Base-by-base conservation (phyloP, 2,113 vertebrate species). In the Dissostichus mawsoni region DNA sequence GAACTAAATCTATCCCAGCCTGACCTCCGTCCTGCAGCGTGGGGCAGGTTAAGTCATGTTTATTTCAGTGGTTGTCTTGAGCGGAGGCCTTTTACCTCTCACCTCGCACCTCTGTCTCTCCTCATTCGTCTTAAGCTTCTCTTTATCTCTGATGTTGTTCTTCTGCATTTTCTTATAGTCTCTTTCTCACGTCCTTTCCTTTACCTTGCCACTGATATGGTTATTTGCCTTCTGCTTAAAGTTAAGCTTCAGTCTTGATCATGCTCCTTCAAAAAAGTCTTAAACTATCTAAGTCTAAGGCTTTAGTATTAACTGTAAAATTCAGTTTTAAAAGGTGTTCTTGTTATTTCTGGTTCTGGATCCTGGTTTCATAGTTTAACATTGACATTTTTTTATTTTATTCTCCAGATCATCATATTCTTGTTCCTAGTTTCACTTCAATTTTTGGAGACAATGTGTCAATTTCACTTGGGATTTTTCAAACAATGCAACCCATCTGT, bases 61-160 rank as follows among this genome's bases (percentile, higher is more conserved):
- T 83, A 76, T 77, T 85, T 81, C 73, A 80, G 64, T 23, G 63
- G 5, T 48, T 51, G 66, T 80, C 84, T 83, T 55, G 58, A 44
- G 50, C 74, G 0, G 45, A 50, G 80, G 69, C 70, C 87, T 76
- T 70, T 80, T 62, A 87, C 74, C 82, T 51, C 63, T 11, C 69
- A 14, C 67, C 67, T 76, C 58, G 59, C 64, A 83, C 79, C 63
- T 56, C 81, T 82, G 82, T 61, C 70, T 78, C 58, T 13, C 52
- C 68, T 79, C 70, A 11, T 74, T 72, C 61, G 69, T 62, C 62
- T 71, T 33, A 85, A 74, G 58, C 75, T 56, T 61, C 45, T 72
- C 55, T 80, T 78, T 88, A 82, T 82, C 70, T 55, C 52, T 13
- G 55, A 36, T 44, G 36, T 57, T 20, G 17, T 44, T 73, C 63